Conservation (phyloP, 2,113 vertebrate genomes). For the Marmota monax region DNA sequence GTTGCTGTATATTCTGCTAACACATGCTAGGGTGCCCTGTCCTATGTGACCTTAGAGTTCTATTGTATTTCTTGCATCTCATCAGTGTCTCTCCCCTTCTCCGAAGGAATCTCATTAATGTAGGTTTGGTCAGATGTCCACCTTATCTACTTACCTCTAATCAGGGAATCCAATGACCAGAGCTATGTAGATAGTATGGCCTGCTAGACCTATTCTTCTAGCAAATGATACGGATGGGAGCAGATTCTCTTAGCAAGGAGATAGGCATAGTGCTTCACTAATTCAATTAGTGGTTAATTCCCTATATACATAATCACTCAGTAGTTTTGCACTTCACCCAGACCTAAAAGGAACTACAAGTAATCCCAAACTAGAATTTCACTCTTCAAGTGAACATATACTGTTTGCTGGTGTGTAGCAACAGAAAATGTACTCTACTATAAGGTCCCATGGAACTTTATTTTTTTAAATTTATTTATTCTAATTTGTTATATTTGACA, state of each 20-base stretch:
- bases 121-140: neutral
- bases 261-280: neutral
- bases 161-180: conserved; percentile 20
- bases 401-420: neutral
- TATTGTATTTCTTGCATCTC: neutral
- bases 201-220: neutral
- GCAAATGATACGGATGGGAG: neutral
- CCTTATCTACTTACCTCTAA: neutral
- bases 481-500: too few species aligned
- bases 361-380: conserved; percentile 7
- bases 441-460: neutral
- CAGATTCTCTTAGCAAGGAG: neutral
- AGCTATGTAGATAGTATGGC: neutral
- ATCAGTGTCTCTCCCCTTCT: neutral
- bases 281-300: conserved; percentile 5
- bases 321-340: neutral
- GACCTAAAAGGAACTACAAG: neutral
- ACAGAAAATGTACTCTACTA: neutral
- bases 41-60: neutral
- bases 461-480: too few species aligned
- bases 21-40: neutral
- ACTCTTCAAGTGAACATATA: neutral
- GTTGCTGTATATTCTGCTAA: neutral
- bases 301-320: neutral
- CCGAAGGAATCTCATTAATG: neutral